Evolutionary conservation across 2,797 vertebrate genomes (phyloP).

Genomic region (Tadarida brasiliensis): DNA sequence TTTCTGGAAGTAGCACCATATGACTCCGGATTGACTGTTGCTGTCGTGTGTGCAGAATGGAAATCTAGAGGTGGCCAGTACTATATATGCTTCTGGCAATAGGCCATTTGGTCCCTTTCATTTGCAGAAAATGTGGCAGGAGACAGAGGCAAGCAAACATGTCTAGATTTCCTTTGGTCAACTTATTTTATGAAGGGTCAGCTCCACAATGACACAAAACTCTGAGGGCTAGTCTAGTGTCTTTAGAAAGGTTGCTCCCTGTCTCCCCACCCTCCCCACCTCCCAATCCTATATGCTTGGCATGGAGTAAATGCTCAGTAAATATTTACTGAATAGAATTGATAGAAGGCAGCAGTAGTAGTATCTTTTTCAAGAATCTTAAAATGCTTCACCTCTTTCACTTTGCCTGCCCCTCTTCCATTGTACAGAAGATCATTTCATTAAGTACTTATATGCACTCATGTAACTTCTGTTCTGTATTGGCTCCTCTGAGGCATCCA

Average conservation of each 20-base stretch:
- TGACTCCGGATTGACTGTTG: constrained; percentile 17
- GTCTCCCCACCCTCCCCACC: no score
- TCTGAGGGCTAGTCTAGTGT: not conserved
- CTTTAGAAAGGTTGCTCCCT: not conserved
- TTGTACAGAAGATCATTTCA: constrained; percentile 27
- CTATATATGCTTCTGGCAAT: not conserved
- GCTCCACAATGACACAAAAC: not conserved
- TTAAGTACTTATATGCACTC: not conserved
- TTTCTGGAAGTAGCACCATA: constrained; percentile 37
- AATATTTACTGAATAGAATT: not conserved
- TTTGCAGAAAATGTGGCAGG: constrained; percentile 41
- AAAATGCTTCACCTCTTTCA: not conserved
- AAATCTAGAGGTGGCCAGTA: constrained; percentile 32
- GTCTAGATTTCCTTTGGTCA: not conserved
- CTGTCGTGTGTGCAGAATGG: constrained; percentile 37
- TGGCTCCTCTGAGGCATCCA: not conserved
- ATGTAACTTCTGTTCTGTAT: not conserved
- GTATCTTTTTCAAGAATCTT: constrained; percentile 37
- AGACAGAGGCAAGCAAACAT: not conserved
- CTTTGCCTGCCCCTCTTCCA: not conserved
- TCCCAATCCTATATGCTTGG: not conserved
- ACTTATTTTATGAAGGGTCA: not conserved
- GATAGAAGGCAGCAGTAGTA: not conserved
- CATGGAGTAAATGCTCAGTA: not conserved
- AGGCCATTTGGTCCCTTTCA: constrained; percentile 17